These are phyloP conservation scores for Acanthurus leucopareius DNA, from an alignment of 2,797 vertebrate species.

Conservation along the genomic window DNA sequence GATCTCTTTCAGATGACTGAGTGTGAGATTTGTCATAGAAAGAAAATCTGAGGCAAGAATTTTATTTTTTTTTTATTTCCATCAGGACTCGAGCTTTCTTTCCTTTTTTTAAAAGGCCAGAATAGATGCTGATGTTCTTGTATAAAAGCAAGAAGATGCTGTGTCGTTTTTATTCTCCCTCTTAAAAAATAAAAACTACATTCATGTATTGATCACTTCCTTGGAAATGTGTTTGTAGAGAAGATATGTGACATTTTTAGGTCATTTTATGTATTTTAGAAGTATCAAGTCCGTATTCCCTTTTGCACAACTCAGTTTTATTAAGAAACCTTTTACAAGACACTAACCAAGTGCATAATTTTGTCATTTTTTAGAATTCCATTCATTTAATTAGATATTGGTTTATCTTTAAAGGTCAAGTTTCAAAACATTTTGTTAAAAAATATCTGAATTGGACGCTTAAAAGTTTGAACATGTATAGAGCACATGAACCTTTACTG, in stretches of 20 bases:
- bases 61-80: neutral
- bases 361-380: neutral
- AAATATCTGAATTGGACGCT: too few relatives aligned
- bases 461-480: too few relatives aligned
- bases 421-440: too few relatives aligned
- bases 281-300: too few relatives aligned
- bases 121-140: neutral
- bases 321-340: neutral
- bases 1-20: constrained; percentile 28
- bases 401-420: too few relatives aligned
- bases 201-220: neutral
- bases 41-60: neutral
- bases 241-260: neutral
- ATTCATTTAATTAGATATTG: neutral
- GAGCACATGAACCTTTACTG: too few relatives aligned
- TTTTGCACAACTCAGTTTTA: neutral
- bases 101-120: neutral
- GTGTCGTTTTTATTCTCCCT: neutral
- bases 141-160: neutral
- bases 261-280: neutral
- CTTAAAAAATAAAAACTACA: constrained; percentile 7
- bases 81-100: neutral
- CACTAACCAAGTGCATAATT: neutral
- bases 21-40: constrained; percentile 15
- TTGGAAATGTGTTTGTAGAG: neutral